phyloP scores from a whole-genome alignment of 2,888 invertebrate species.

The Mechanitis messenoides region DNA sequence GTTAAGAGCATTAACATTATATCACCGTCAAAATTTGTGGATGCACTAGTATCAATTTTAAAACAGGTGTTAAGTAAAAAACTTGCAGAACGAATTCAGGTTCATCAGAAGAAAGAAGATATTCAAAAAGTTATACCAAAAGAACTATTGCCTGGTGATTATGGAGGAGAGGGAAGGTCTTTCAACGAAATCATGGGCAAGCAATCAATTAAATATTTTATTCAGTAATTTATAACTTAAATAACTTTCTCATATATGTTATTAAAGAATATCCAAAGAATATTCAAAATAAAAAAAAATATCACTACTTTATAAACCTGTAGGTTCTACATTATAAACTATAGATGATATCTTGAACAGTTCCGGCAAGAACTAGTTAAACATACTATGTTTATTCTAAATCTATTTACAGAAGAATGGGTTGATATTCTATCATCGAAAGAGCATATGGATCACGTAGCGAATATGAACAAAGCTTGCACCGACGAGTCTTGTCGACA shows the following conservation, averaged over 20 bases:
- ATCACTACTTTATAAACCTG: no score
- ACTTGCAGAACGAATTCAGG: constrained; percentile 38
- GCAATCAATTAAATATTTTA: neutral
- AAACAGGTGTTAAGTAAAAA: constrained; percentile 47
- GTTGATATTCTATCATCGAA: constrained; percentile 32
- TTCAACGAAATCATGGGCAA: neutral
- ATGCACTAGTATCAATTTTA: constrained; percentile 36
- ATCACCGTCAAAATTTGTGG: constrained; percentile 42
- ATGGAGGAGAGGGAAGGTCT: constrained; percentile 35
- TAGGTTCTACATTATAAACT: no score
- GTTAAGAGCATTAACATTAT: constrained; percentile 46
- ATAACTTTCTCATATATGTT: no score
- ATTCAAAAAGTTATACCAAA: constrained; percentile 37
- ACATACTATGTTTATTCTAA: neutral
- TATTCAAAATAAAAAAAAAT: no score
- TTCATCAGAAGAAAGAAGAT: constrained; percentile 38
- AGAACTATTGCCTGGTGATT: constrained; percentile 39
- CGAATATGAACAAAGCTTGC: constrained; percentile 34
- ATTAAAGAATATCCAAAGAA: no score
- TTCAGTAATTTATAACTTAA: no score
- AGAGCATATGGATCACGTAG: constrained; percentile 34
- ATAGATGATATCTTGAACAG: no score
- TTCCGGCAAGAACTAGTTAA: no score
- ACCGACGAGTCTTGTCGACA: constrained; percentile 42
- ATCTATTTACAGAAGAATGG: constrained; percentile 32